A percentile compares a stretch with the other conserved stretches of the same genome.
These are phyloP conservation scores for Peromyscus californicus DNA, from an alignment of 2,113 vertebrate genomes.

Conservation along the genomic window DNA sequence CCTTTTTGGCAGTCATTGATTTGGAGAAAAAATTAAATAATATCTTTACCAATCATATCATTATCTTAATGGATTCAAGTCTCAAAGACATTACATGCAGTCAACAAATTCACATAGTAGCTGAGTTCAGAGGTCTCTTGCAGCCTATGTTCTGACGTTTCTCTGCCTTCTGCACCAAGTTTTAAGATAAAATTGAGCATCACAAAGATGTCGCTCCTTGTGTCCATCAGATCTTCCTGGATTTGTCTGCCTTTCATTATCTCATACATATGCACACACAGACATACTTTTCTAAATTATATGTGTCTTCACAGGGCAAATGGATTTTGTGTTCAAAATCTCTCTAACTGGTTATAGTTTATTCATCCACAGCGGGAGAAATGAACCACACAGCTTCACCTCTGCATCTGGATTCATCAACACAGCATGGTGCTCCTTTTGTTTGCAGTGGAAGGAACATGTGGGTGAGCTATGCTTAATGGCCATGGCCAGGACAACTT, in stretches of 20 bases:
- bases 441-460: not conserved
- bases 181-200: conserved; percentile 58
- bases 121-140: conserved; percentile 79
- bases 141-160: conserved; percentile 63
- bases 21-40: conserved; percentile 75
- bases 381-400: not conserved
- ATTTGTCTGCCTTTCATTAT: not conserved
- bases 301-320: not conserved
- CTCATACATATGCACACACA: not conserved
- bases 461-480: not conserved
- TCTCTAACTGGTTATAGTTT: not conserved
- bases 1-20: conserved; percentile 62
- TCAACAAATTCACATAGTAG: conserved; percentile 60
- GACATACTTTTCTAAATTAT: not conserved
- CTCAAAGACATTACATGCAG: conserved; percentile 80
- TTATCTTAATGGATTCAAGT: conserved; percentile 81
- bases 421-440: not conserved
- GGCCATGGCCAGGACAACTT: not conserved
- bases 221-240: not conserved
- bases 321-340: conserved; percentile 10
- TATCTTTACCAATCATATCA: conserved; percentile 77
- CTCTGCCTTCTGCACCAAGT: conserved; percentile 67
- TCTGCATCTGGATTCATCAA: not conserved
- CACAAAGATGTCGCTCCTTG: not conserved
- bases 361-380: not conserved